Percentiles rank a stretch among this genome's conserved stretches.
Conservation (phyloP, 2,888 invertebrate genomes). For the Rutpela maculata region DNA sequence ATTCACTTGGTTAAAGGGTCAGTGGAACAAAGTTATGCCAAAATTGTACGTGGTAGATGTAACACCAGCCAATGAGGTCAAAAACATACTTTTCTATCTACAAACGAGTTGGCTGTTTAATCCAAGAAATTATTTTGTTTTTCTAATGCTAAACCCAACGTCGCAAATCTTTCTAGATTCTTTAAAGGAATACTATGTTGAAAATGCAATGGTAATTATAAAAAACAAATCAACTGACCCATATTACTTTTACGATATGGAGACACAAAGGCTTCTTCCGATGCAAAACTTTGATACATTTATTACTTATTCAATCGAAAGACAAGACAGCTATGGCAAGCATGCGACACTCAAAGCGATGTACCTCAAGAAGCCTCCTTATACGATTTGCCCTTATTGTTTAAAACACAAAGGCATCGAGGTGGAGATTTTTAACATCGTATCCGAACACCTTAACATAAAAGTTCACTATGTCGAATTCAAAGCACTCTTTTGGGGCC, state of each 20-base stretch:
- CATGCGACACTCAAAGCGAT: background rate
- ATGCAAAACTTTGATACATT: background rate
- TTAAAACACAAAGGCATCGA: background rate
- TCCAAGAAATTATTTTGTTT: background rate
- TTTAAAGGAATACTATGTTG: background rate
- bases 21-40: background rate
- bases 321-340: background rate
- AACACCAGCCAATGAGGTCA: background rate
- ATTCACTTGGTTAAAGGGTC: background rate
- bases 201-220: background rate
- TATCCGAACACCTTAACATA: background rate
- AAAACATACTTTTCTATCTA: background rate
- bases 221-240: background rate
- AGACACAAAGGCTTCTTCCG: background rate
- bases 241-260: background rate
- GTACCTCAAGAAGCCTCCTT: slow-evolving; percentile 1
- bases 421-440: background rate
- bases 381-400: background rate
- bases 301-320: background rate
- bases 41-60: background rate
- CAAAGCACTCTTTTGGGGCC: background rate
- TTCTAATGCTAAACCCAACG: background rate
- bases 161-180: background rate
- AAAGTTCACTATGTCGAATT: background rate
- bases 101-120: background rate